Evolutionary conservation across 2,888 invertebrate genomes (phyloP).

Genomic region (Melanophora roralis): DNA sequence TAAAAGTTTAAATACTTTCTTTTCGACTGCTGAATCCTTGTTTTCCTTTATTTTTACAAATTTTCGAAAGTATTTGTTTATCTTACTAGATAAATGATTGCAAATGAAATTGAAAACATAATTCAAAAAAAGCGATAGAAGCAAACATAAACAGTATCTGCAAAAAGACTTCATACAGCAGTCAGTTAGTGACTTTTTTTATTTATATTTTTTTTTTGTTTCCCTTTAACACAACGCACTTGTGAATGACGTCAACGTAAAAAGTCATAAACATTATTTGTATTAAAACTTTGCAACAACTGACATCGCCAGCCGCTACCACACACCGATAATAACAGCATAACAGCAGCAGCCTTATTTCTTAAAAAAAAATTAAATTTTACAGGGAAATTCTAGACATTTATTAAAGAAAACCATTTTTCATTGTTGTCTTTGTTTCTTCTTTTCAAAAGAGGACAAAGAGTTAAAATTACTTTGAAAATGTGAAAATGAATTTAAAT

Average conservation of each 20-base stretch:
- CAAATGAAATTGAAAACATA: constrained; percentile 15
- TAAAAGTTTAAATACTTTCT: constrained; percentile 11
- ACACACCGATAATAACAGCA: background rate
- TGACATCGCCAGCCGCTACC: background rate
- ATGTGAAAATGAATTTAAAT: background rate
- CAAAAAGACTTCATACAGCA: constrained; percentile 28
- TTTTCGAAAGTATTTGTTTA: constrained; percentile 40
- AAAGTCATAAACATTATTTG: constrained; percentile 52
- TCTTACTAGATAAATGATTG: constrained; percentile 53
- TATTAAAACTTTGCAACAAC: constrained; percentile 19
- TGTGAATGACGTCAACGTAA: constrained; percentile 59
- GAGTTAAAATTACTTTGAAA: constrained; percentile 25
- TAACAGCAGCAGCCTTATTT: background rate
- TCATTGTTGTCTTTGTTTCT: background rate
- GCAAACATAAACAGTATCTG: background rate
- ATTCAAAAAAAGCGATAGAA: background rate
- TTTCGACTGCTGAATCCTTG: constrained; percentile 8
- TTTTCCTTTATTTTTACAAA: constrained; percentile 1
- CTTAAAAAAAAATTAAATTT: constrained; percentile 37
- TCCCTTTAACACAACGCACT: constrained; percentile 20
- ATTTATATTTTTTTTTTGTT: too few relatives aligned
- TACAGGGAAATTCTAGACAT: constrained; percentile 56
- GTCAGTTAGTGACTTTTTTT: constrained; percentile 26
- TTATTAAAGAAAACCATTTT: background rate
- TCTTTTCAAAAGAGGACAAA: constrained; percentile 34